These are phyloP conservation scores for Zosterops borbonicus DNA, from an alignment of 2,113 vertebrate genomes.

Conservation along the genomic window DNA sequence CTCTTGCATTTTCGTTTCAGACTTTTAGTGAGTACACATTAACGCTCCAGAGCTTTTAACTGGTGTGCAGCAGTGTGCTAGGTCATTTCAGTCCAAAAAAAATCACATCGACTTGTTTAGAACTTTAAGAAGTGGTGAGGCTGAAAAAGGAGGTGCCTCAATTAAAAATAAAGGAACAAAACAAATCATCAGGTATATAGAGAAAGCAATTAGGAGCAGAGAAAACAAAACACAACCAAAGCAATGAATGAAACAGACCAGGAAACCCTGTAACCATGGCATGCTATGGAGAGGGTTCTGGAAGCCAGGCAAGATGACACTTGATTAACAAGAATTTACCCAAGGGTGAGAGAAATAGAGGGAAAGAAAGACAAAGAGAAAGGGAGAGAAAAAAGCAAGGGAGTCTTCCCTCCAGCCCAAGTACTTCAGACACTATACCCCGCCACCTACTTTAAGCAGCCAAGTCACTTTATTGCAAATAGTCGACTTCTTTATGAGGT, in stretches of 20 bases:
- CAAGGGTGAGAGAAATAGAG: constrained; percentile 81
- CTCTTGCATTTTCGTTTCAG: constrained; percentile 43
- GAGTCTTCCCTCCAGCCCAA: constrained; percentile 73
- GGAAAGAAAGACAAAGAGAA: constrained; percentile 73
- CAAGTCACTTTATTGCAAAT: constrained; percentile 80
- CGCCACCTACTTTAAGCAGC: constrained; percentile 86
- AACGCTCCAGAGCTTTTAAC: constrained; percentile 56
- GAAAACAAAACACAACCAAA: constrained; percentile 82
- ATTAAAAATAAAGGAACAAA: constrained; percentile 76
- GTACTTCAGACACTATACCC: constrained; percentile 83
- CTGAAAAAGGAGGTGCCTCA: constrained; percentile 73
- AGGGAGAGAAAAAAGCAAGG: constrained; percentile 76
- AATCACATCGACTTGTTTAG: constrained; percentile 58
- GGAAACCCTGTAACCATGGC: constrained; percentile 91
- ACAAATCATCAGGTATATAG: constrained; percentile 65
- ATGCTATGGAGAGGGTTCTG: constrained; percentile 93
- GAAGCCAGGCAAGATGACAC: constrained; percentile 93
- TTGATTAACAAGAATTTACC: constrained; percentile 87
- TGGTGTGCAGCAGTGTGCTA: constrained; percentile 45
- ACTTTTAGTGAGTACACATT: constrained; percentile 57
- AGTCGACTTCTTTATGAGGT: constrained; percentile 80
- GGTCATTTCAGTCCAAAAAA: constrained; percentile 55
- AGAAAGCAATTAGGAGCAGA: constrained; percentile 75
- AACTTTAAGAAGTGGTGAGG: constrained; percentile 70
- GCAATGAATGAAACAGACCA: constrained; percentile 83